phyloP scores from a whole-genome alignment of 2,113 vertebrate genomes.

The Cyrtonyx montezumae region DNA sequence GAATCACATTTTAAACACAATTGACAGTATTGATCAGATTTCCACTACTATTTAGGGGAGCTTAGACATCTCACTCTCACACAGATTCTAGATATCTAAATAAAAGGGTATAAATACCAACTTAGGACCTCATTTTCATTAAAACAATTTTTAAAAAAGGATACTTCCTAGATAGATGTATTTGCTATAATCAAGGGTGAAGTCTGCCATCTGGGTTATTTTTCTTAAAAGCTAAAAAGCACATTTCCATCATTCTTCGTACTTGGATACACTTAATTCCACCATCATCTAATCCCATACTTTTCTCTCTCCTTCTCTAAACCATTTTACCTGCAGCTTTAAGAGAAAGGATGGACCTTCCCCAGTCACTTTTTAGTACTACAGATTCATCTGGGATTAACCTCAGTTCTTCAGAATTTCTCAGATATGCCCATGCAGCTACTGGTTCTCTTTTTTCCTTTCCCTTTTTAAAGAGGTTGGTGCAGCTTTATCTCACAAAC shows the following conservation, averaged over 20 bases:
- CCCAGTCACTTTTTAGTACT: background rate
- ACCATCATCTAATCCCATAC: background rate
- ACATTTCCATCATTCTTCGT: background rate
- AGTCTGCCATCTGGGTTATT: background rate
- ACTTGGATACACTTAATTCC: background rate
- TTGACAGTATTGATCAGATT: background rate
- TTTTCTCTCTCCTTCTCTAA: background rate
- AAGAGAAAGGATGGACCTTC: background rate
- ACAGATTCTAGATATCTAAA: background rate
- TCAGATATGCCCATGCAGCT: background rate
- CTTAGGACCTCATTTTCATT: background rate
- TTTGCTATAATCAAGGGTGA: background rate
- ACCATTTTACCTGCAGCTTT: background rate
- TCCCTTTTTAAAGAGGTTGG: conserved; percentile 2
- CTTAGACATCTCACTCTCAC: background rate
- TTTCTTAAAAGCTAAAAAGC: background rate
- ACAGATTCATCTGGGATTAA: background rate
- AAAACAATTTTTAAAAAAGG: background rate
- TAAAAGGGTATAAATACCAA: background rate
- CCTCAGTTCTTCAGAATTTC: background rate
- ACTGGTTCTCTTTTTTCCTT: background rate
- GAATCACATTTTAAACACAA: background rate
- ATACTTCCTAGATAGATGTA: background rate
- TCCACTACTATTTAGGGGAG: background rate
- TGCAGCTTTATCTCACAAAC: conserved; percentile 3